Evolutionary conservation across 1,140 invertebrate species (phyloP), one percentile per base, ranked within the genome.

Genomic region (Himalopsyche phryganea): DNA sequence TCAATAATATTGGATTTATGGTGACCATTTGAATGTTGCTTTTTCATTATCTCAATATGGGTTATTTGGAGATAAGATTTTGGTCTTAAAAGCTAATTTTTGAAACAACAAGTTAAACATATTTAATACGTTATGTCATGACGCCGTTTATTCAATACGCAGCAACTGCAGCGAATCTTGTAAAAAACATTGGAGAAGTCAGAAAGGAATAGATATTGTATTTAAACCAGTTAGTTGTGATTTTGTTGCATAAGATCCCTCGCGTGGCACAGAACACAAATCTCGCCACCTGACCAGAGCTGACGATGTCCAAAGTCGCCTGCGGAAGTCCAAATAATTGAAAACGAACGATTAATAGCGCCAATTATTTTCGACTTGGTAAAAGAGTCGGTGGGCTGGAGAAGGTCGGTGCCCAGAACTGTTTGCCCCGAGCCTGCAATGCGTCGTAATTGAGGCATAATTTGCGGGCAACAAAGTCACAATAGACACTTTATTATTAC

Each of bases 291-390:
- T 41, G 36, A 46, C 41, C 33, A 54, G 46, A 44, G 51, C 45
- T 54, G 35, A 23, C 46, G 10, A 32, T 20, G 46, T 14, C 40
- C 41, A 54, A 28, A 54, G 32, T 41, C 41, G 46, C 51, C 51
- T 7, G 32, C 19, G 32, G 19, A 45, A 40, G 32, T 46, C 28
- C 13, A 35, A 49, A 60, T 53, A 53, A 60, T 48, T 52, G 52
- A 54, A 60, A 48, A 48, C 45, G 53, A 38, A 35, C 51, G 46
- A 53, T 60, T 60, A 61, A 61, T 61, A 53, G 36, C n/a, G 38
- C 40, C 52, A 61, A 61, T 61, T 61, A 56, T 50, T 50, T 53
- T 50, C 46, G 20, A 42, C 14, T 18, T 20, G 48, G 38, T 48
- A 46, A 28, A n/a, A 45, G 48, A 47, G 33, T 41, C 38, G 17